Base-by-base conservation (phyloP, 2,797 vertebrate genomes). In the Acrocephalus scirpaceus region DNA sequence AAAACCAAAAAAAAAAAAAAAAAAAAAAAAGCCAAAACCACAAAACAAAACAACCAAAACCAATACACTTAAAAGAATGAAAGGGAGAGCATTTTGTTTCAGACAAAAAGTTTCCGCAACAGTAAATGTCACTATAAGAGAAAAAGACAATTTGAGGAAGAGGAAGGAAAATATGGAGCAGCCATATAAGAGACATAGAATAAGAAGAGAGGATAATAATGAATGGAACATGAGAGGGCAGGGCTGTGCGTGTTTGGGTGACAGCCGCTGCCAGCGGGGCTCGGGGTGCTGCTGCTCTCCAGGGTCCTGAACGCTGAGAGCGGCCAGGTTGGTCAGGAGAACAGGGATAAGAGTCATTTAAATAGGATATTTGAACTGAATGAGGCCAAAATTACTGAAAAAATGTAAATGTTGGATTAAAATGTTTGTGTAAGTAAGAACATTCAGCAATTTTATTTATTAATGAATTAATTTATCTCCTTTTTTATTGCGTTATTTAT, bases 291-390 rank as follows among this genome's bases (percentile, higher is more conserved):
- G 93, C 3, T 27, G 93, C 97, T 97, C 89, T 97, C 97, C 96
- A 42, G 14, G 97, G 96, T 97, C 2, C 97, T 97, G 95, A 93
- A 72, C 4, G 0, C 14, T 4, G 69, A 2, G n/a, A 5, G 1
- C 47, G 3, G 2, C 16, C 2, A 0, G 14, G 4, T 1, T 1
- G 7, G 5, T 1, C 12, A 0, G 20, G 21, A 4, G 1, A 5
- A 0, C 22, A 2, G 3, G 3, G 1, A 2, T 5, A 11, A 4
- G 13, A 12, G 34, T 4, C 3, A 0, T 18, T 60, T 20, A 3
- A 16, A 14, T 0, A 5, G 45, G 27, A 34, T 36, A 70, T 61
- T 36, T 19, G 13, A 11, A 13, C 13, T 4, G 30, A 42, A 29
- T 1, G 23, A 11, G 13, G 30, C 4, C 22, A 13, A 17, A 53